A percentile compares a stretch with the other conserved stretches of the same genome.
These are phyloP conservation scores for Diadema setosum DNA, from an alignment of 35 echinoderm and acorn worm species.

Conservation along the genomic window DNA sequence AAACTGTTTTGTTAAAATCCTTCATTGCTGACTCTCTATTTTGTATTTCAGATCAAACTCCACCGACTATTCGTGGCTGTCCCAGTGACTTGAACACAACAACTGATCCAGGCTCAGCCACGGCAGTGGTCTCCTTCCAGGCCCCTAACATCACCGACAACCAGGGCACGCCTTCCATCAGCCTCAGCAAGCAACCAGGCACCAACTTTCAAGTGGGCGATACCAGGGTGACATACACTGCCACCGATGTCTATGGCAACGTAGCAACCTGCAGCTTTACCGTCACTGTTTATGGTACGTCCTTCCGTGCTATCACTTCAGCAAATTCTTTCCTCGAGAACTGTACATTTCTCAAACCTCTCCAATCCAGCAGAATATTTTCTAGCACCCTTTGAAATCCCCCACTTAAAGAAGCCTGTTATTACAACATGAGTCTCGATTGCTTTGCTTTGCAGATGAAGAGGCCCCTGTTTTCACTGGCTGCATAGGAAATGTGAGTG, in stretches of 20 bases:
- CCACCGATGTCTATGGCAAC: neutral
- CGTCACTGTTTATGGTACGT: constrained; percentile 17
- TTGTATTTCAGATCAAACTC: neutral
- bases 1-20: too few species aligned
- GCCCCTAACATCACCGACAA: constrained; percentile 50
- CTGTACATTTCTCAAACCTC: too few species aligned
- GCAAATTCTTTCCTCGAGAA: too few species aligned
- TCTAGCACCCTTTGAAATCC: too few species aligned
- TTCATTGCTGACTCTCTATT: too few species aligned
- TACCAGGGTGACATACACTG: constrained; percentile 9
- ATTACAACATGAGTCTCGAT: neutral
- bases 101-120: neutral
- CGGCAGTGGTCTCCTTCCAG: neutral
- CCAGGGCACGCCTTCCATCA: neutral
- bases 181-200: neutral
- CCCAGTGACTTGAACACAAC: constrained; percentile 17
- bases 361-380: too few species aligned
- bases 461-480: constrained; percentile 14
- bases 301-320: too few species aligned
- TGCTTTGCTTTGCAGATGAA: constrained; percentile 4
- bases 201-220: neutral
- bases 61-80: constrained; percentile 33
- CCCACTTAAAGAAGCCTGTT: too few species aligned
- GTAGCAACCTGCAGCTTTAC: constrained; percentile 16
- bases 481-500: constrained; percentile 7